Percentiles rank a stretch among this genome's conserved stretches.
Conservation (phyloP, 2,113 vertebrate species). For the Petrocephalus microphthalmus region DNA sequence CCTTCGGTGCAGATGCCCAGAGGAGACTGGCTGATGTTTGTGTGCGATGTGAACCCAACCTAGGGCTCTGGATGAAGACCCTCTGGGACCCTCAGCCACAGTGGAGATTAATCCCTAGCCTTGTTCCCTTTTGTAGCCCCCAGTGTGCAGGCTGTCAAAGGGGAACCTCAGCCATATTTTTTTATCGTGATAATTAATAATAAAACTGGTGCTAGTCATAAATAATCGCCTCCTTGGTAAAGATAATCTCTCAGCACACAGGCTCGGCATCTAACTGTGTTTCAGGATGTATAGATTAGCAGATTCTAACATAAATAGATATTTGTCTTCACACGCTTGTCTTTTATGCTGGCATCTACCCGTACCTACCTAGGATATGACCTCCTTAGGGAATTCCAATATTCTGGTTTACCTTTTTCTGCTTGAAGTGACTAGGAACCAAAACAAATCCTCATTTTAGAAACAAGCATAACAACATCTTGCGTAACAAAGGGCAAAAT, state of each 20-base stretch:
- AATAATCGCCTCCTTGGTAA: neutral
- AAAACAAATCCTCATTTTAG: neutral
- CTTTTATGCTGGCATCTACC: neutral
- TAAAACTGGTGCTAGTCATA: neutral
- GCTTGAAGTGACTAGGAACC: neutral
- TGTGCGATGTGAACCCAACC: neutral
- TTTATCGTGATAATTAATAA: neutral
- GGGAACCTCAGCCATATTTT: neutral
- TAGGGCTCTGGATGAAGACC: neutral
- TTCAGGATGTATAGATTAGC: neutral
- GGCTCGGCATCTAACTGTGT: neutral
- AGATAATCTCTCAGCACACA: neutral
- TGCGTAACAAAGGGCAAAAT: neutral
- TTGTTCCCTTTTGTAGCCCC: neutral
- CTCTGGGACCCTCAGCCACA: neutral
- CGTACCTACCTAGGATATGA: neutral
- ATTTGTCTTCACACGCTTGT: neutral
- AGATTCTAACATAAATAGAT: neutral
- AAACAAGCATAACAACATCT: neutral
- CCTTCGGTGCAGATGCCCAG: neutral
- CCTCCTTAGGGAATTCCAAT: neutral
- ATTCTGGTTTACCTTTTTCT: neutral
- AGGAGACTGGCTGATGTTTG: neutral
- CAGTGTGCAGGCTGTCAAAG: neutral
- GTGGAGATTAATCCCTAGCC: neutral